Evolutionary conservation across 2,113 vertebrate species (phyloP).

Genomic region (Malaclemys terrapin): DNA sequence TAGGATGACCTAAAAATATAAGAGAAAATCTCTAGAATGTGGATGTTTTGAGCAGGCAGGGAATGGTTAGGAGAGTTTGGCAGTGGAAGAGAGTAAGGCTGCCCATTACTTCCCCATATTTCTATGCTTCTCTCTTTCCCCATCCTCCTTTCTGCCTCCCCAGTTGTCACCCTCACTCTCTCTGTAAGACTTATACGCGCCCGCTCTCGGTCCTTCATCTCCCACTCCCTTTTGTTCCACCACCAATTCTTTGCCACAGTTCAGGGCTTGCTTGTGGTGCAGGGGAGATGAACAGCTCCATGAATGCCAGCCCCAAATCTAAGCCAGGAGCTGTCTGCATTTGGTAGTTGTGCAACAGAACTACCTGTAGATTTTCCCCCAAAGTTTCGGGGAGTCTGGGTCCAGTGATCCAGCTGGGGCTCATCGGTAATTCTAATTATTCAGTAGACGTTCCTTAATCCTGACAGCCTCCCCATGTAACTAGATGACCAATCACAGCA

Average conservation of each 20-base stretch:
- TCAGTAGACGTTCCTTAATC: neutral
- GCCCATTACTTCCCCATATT: neutral
- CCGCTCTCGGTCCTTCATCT: neutral
- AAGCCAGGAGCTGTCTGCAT: accelerated
- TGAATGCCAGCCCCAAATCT: neutral
- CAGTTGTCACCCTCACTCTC: neutral
- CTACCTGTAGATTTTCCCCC: neutral
- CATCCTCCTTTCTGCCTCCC: neutral
- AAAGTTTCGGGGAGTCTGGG: neutral
- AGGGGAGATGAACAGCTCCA: neutral
- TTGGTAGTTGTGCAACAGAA: neutral
- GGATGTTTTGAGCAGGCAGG: neutral
- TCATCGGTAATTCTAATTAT: neutral
- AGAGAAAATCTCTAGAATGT: neutral
- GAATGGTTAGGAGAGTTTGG: neutral
- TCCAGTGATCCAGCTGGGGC: neutral
- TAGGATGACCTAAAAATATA: neutral
- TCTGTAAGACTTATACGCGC: neutral
- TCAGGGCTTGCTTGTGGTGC: neutral
- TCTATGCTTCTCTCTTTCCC: neutral
- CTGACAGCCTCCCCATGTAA: neutral
- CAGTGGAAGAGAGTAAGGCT: neutral
- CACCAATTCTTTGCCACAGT: neutral
- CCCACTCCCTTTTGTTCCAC: neutral
- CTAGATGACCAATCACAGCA: neutral